Conservation (phyloP, 1,140 invertebrate species). For the Macrobrachium rosenbergii region DNA sequence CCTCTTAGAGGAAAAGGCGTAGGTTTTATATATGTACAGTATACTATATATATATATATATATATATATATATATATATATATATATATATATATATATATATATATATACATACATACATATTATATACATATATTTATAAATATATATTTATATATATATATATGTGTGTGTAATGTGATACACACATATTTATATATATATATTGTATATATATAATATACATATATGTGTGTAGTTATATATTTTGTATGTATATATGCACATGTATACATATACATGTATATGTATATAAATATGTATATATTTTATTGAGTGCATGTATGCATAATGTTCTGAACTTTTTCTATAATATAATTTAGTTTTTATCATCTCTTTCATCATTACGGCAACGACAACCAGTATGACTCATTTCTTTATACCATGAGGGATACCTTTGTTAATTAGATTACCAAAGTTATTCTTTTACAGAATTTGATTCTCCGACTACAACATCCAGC, state of each 20-base stretch:
- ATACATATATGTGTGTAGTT: neutral
- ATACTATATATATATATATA: neutral
- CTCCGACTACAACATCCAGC: too few species aligned
- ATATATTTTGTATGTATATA: neutral
- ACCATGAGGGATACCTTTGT: too few species aligned
- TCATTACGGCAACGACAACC: too few species aligned
- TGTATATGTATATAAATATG: constrained; percentile 1
- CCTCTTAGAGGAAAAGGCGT: neutral
- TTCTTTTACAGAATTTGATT: too few species aligned
- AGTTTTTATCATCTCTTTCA: too few species aligned
- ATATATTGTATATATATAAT: constrained; percentile 6
- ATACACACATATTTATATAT: too few species aligned
- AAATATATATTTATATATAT: constrained; percentile 5
- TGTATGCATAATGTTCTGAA: too few species aligned
- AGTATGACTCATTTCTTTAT: too few species aligned
- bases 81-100: constrained; percentile 16
- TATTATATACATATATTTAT: constrained; percentile 10
- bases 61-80: constrained; percentile 6
- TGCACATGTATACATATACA: neutral
- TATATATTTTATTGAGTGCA: neutral
- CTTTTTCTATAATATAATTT: too few species aligned
- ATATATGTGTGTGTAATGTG: too few species aligned
- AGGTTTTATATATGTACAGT: neutral
- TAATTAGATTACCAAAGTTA: too few species aligned
- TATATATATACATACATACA: neutral